Base-by-base conservation (phyloP, 2,797 vertebrate species). In the Leptodactylus fallax region DNA sequence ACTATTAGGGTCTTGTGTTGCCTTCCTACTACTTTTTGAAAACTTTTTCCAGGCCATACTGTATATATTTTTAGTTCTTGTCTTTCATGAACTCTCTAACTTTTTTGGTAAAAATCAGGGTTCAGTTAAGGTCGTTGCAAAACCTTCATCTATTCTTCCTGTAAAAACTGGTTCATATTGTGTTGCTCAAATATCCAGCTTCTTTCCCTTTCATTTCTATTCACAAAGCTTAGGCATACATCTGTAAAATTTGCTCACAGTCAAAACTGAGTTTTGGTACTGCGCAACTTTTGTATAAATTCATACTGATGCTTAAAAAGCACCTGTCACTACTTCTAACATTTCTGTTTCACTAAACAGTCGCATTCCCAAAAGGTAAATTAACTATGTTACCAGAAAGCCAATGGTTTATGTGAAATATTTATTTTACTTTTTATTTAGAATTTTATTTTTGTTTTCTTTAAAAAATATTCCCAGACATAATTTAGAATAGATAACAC, bases 81-180 rank as follows among this genome's bases (percentile, higher is more conserved):
- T 61, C 60, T 77, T 77, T 77, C 49, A 53, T 7, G 21, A 77
- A 51, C 12, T 49, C 10, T 8, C 3, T 49, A 49, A 49, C 45
- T 4, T 49, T 74, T 74, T 49, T 19, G 21, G 45, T 74, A 74
- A 49, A 49, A 21, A 49, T 49, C 45, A 9, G 45, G 45, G 71
- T 74, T 74, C 74, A 77, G 11, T n/a, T 3, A 14, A 77, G 74
- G 74, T 77, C 12, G 6, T 53, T 77, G 5, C 21, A 6, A 53
- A 17, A 53, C 74, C 74, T 76, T 76, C 45, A 77, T 77, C 74
- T 53, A 23, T n/a, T 77, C 74, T 23, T 77, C 74, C 49, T 77
- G 74, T 77, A n/a, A 51, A 17, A 14, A 53, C 11, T 13, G 21
- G 47, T 77, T 77, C 12, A 53, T 53, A 7, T 51, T 51, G 21